Conservation (phyloP, 53 echinoderm and acorn worm species). For the Stichopus horrens region DNA sequence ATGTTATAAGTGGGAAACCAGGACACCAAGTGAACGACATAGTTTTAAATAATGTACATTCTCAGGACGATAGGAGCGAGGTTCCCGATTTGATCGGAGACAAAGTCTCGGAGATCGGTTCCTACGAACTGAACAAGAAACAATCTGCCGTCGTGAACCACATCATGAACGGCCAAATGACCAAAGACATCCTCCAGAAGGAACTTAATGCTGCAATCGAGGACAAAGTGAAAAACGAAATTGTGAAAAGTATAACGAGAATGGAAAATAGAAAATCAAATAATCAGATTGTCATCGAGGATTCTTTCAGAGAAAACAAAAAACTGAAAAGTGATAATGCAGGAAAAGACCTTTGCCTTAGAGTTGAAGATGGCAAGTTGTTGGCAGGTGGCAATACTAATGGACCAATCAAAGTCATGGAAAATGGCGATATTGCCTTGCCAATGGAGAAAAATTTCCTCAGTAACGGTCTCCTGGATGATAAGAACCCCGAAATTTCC, state of each 20-base stretch:
- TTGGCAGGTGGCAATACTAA: slow-evolving; percentile 16
- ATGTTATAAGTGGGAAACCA: neutral
- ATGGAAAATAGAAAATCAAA: slow-evolving; percentile 23
- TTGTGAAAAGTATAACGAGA: slow-evolving; percentile 32
- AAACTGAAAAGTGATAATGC: neutral
- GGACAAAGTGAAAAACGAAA: slow-evolving; percentile 34
- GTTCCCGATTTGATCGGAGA: neutral
- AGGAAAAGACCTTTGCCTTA: neutral
- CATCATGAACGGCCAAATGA: slow-evolving; percentile 41
- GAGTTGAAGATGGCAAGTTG: neutral
- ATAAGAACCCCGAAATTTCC: neutral
- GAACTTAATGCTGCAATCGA: slow-evolving; percentile 30
- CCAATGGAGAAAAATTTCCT: neutral
- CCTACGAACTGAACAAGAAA: slow-evolving; percentile 13
- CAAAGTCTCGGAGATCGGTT: neutral
- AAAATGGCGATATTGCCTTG: slow-evolving; percentile 20
- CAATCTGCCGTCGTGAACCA: slow-evolving; percentile 32
- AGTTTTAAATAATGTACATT: neutral
- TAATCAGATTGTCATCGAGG: neutral
- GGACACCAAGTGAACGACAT: neutral
- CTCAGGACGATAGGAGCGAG: neutral
- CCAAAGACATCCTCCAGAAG: slow-evolving; percentile 17
- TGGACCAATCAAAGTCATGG: slow-evolving; percentile 35
- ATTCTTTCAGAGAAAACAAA: neutral
- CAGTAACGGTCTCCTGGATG: neutral